These are phyloP conservation scores for Tokudaia tokunoshimensis DNA, from an alignment of 2,797 vertebrate genomes.

Conservation along the genomic window DNA sequence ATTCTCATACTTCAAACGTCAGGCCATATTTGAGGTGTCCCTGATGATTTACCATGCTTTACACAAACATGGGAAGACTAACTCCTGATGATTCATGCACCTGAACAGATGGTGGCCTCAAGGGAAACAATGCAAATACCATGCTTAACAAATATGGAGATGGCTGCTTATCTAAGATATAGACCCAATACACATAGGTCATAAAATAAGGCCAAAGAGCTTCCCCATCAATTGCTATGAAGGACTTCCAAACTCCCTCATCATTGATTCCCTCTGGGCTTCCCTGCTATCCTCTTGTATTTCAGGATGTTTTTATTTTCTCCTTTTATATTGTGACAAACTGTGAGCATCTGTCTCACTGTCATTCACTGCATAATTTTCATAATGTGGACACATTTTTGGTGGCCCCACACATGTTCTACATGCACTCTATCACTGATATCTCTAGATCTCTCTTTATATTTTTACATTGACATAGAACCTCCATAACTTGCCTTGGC, in stretches of 20 bases:
- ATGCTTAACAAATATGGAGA: background rate
- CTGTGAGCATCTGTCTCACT: background rate
- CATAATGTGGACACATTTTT: too few relatives aligned
- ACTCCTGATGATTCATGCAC: background rate
- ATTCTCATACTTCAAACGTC: background rate
- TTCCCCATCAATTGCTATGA: background rate
- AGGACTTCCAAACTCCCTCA: background rate
- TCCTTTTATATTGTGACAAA: background rate
- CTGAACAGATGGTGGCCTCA: background rate
- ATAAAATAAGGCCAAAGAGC: background rate
- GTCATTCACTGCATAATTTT: background rate
- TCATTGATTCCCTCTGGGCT: background rate
- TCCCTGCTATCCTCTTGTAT: background rate
- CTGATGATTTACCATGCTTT: background rate
- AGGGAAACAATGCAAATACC: background rate
- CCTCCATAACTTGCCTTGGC: background rate
- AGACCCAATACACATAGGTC: background rate
- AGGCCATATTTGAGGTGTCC: background rate
- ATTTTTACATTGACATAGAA: background rate
- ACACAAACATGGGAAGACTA: background rate
- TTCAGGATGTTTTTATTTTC: background rate
- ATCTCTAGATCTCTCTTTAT: background rate
- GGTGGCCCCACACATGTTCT: background rate
- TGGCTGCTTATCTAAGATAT: background rate
- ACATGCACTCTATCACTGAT: too few relatives aligned